Conservation (phyloP, 37 sponge, comb jelly and placozoan genomes). For the Chondrosia reniformis region DNA sequence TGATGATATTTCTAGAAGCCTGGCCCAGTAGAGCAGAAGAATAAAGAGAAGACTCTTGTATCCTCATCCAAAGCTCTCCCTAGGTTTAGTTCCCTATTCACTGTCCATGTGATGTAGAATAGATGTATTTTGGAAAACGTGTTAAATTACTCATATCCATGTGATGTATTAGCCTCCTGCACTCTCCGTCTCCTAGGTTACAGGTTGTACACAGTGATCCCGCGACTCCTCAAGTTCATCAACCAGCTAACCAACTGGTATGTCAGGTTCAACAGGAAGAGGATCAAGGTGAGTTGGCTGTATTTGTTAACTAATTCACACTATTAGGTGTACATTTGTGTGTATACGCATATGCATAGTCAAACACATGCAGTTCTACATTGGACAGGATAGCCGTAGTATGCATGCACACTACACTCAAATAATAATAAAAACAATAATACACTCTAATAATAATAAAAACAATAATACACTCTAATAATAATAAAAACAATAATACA, state of each 20-base stretch:
- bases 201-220: conserved; percentile 93
- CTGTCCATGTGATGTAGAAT: not conserved
- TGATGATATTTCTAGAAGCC: not conserved
- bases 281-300: conserved; percentile 87
- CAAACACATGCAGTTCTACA: too few species aligned
- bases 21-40: too few species aligned
- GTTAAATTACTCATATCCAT: not conserved
- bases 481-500: too few species aligned
- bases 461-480: too few species aligned
- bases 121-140: not conserved
- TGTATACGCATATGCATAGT: too few species aligned
- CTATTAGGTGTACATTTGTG: not conserved
- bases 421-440: too few species aligned
- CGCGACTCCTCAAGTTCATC: conserved; percentile 84
- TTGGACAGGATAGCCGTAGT: too few species aligned
- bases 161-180: too few species aligned
- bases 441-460: not conserved
- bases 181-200: conserved; percentile 71
- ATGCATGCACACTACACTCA: too few species aligned
- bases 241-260: conserved; percentile 98
- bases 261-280: conserved; percentile 88
- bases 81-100: too few species aligned
- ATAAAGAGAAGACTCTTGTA: too few species aligned
- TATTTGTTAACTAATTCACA: not conserved
- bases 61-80: too few species aligned